A percentile compares a stretch with the other conserved stretches of the same genome.
phyloP scores from a whole-genome alignment of 2,797 vertebrate species.

The Phrynocephalus vlangalii region DNA sequence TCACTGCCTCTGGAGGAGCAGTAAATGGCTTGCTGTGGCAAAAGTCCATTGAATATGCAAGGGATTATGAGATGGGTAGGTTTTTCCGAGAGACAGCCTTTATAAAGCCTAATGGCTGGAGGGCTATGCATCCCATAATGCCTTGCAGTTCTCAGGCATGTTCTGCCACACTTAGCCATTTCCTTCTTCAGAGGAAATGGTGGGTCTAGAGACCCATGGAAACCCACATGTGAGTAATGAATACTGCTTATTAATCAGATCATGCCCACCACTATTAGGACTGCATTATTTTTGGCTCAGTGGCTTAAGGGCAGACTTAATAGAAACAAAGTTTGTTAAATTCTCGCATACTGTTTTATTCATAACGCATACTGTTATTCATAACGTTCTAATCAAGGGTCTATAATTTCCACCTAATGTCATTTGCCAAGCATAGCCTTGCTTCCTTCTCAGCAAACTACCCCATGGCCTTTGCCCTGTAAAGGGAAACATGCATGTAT shows the following conservation, averaged over 20 bases:
- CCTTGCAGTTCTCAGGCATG: no score
- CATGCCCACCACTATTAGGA: background rate
- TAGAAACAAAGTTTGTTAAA: background rate
- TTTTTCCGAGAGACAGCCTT: no score
- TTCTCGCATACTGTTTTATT: background rate
- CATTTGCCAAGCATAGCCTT: background rate
- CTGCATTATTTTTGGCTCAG: background rate
- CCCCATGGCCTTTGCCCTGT: background rate
- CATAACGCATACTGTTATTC: background rate
- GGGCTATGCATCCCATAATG: no score
- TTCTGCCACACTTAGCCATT: no score
- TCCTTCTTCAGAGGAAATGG: no score
- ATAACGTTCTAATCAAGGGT: background rate
- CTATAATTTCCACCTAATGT: background rate
- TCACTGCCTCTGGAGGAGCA: no score
- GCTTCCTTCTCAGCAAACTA: background rate
- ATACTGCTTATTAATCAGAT: background rate
- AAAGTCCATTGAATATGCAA: no score
- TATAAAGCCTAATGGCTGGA: no score
- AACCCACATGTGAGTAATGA: no score
- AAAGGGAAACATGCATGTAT: background rate
- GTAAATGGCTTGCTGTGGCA: no score
- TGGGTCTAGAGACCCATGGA: no score
- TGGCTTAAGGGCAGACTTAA: background rate
- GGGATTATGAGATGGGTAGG: no score